Conservation (phyloP, 2,113 vertebrate species). For the Glaucidium brasilianum region DNA sequence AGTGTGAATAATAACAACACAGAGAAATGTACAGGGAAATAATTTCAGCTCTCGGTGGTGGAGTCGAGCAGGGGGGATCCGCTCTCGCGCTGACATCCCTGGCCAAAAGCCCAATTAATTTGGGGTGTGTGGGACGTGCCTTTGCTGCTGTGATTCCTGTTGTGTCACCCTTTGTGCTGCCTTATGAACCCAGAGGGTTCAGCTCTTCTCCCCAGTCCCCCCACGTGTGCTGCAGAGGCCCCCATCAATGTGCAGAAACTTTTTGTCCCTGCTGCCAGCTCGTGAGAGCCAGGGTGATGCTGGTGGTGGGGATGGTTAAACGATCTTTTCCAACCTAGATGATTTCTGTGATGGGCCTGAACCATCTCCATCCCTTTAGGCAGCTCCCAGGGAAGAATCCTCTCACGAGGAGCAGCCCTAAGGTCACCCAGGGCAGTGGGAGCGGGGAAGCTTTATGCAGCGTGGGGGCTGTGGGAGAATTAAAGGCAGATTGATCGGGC, state of each 20-base stretch:
- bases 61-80: background rate
- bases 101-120: accelerated
- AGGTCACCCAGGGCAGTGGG: background rate
- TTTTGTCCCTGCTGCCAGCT: background rate
- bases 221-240: background rate
- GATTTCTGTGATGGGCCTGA: background rate
- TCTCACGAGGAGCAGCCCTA: accelerated
- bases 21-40: background rate
- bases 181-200: background rate
- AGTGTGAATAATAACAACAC: accelerated
- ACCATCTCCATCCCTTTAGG: background rate
- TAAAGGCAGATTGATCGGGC: background rate
- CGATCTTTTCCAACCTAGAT: no score
- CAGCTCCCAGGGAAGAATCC: background rate
- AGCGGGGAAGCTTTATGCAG: background rate
- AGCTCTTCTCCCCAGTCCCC: accelerated
- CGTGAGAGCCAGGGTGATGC: accelerated
- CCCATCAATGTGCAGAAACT: accelerated
- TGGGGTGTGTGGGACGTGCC: accelerated
- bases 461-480: background rate
- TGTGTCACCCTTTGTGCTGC: background rate
- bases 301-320: background rate
- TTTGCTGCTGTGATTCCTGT: accelerated
- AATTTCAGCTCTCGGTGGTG: background rate
- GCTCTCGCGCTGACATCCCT: accelerated